These are phyloP conservation scores for Bombus turneri DNA, from an alignment of 1,140 invertebrate genomes.

Conservation along the genomic window DNA sequence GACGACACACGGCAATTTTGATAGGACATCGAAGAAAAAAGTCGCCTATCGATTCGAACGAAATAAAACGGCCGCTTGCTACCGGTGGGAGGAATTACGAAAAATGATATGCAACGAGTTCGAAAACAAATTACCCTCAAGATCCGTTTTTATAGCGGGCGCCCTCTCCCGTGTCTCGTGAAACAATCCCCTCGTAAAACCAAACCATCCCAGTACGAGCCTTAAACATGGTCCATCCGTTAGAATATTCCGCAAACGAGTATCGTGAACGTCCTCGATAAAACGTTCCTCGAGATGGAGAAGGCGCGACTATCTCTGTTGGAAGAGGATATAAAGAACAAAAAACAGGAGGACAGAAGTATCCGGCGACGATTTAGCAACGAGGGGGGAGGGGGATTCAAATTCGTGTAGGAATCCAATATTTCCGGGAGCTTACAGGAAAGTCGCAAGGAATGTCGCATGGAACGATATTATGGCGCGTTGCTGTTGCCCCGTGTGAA, in stretches of 20 bases:
- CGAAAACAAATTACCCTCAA: not conserved
- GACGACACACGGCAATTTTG: too few species aligned
- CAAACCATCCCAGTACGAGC: not conserved
- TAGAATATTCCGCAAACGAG: not conserved
- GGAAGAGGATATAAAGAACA: not conserved
- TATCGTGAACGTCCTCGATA: conserved; percentile 15
- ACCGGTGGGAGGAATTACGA: not conserved
- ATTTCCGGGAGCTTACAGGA: conserved; percentile 40
- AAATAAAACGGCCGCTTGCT: too few species aligned
- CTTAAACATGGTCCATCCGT: not conserved
- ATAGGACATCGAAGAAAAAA: too few species aligned
- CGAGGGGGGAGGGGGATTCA: conserved; percentile 11
- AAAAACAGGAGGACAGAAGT: conserved; percentile 2
- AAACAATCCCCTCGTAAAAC: not conserved
- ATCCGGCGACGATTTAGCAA: not conserved
- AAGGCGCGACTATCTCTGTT: rapidly evolving
- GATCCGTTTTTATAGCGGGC: not conserved
- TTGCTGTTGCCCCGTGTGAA: conserved; percentile 9
- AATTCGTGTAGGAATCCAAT: conserved; percentile 63
- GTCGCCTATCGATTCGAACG: not conserved
- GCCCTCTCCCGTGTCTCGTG: not conserved
- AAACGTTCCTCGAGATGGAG: not conserved
- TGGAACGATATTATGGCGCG: conserved; percentile 56
- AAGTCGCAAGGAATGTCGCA: conserved; percentile 48
- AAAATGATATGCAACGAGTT: not conserved